phyloP scores from a whole-genome alignment of 2,797 vertebrate genomes.

The Harpagifer antarcticus region DNA sequence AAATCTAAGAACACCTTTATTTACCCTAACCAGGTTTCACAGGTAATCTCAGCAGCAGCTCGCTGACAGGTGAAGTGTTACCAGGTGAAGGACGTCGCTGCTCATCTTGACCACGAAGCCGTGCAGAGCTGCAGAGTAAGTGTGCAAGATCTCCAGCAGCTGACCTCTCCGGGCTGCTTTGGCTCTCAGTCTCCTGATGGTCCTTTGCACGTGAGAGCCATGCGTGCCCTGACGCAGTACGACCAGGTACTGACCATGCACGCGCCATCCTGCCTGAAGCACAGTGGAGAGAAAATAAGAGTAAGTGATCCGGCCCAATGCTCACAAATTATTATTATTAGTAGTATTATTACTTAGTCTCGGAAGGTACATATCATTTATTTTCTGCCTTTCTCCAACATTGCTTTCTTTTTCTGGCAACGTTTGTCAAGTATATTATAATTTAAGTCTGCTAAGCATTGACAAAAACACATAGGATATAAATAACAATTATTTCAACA shows the following conservation, averaged over 20 bases:
- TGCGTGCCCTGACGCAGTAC: slow-evolving; percentile 81
- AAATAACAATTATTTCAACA: background rate
- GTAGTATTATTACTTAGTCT: slow-evolving; percentile 77
- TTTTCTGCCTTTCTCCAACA: background rate
- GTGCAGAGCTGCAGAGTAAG: slow-evolving; percentile 84
- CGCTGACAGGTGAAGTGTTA: slow-evolving; percentile 53
- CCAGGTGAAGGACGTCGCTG: slow-evolving; percentile 86
- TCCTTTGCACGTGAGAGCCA: slow-evolving; percentile 76
- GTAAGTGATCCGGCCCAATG: background rate
- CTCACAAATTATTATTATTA: too few relatives aligned
- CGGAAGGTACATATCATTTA: rapidly evolving
- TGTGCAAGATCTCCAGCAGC: slow-evolving; percentile 81
- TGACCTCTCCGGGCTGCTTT: slow-evolving; percentile 83
- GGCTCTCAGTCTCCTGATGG: slow-evolving; percentile 75
- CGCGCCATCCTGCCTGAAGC: slow-evolving; percentile 86
- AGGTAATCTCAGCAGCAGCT: too few relatives aligned
- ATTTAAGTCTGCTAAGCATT: background rate
- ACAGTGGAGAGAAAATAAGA: slow-evolving; percentile 3
- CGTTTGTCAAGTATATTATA: background rate
- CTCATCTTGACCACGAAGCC: slow-evolving; percentile 86
- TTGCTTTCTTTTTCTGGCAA: background rate
- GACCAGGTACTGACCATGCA: slow-evolving; percentile 89
- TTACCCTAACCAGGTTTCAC: too few relatives aligned
- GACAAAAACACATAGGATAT: background rate
- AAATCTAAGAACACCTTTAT: too few relatives aligned